Percentiles rank a stretch among this genome's conserved stretches.
Conservation (phyloP, 1,140 invertebrate genomes). For the Zaprionus vittiger region DNA sequence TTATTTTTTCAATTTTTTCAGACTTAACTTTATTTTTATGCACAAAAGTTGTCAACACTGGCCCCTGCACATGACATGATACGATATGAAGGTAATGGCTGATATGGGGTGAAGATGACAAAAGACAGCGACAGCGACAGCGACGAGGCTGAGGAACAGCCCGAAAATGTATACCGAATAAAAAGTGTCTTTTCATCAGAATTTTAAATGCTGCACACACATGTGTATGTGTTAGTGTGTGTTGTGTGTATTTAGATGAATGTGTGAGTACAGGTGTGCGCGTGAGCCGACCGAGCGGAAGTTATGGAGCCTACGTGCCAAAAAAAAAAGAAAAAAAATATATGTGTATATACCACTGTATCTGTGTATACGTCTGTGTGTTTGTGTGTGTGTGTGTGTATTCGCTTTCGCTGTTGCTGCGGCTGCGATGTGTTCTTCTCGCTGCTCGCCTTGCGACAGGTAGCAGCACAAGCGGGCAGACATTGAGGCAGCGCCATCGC, state of each 20-base stretch:
- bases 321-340: slow-evolving; percentile 24
- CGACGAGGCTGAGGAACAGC: slow-evolving; percentile 3
- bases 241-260: slow-evolving; percentile 23
- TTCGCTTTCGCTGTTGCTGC: slow-evolving; percentile 61
- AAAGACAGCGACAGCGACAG: slow-evolving; percentile 10
- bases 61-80: background rate
- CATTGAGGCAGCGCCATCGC: slow-evolving; percentile 59
- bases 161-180: slow-evolving; percentile 54
- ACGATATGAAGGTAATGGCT: background rate
- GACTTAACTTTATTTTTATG: background rate
- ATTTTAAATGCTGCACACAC: slow-evolving; percentile 69
- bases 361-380: background rate
- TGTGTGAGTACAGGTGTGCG: slow-evolving; percentile 70
- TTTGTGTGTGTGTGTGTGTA: slow-evolving; percentile 28
- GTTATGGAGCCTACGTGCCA: slow-evolving; percentile 77
- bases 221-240: slow-evolving; percentile 16
- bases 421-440: slow-evolving; percentile 27
- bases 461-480: slow-evolving; percentile 60
- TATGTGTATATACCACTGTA: slow-evolving; percentile 21
- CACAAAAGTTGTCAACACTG: background rate
- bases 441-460: slow-evolving; percentile 33
- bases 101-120: background rate
- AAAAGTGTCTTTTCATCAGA: slow-evolving; percentile 82
- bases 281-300: slow-evolving; percentile 76
- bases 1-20: background rate